Percentiles rank a stretch among this genome's conserved stretches.
phyloP scores from a whole-genome alignment of 2,113 vertebrate species.

The Vireo altiloquus region DNA sequence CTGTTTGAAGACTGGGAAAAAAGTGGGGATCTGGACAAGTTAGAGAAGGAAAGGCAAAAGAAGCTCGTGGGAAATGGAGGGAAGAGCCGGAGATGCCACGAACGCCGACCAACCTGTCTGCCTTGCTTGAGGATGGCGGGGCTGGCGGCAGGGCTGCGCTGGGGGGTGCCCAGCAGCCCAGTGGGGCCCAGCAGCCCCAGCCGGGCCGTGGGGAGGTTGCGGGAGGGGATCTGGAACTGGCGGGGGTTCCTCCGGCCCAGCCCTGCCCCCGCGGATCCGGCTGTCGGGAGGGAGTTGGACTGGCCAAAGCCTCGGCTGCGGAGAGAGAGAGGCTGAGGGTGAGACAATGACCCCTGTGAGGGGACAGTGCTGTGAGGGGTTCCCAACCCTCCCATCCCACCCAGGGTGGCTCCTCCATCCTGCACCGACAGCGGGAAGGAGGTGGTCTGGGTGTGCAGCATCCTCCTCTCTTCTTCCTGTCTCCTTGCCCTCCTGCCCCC shows the following conservation, averaged over 20 bases:
- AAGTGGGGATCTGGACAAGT: neutral
- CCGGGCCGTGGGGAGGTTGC: conserved; percentile 87
- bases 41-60: neutral
- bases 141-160: conserved; percentile 84
- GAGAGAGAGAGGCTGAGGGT: neutral
- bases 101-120: conserved; percentile 80
- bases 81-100: accelerated
- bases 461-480: accelerated
- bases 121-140: conserved; percentile 91
- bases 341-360: neutral
- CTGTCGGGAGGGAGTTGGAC: conserved; percentile 93
- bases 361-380: neutral
- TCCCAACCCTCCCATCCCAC: neutral
- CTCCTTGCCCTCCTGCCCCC: neutral
- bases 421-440: accelerated
- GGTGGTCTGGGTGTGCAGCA: neutral
- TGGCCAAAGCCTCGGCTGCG: conserved; percentile 90
- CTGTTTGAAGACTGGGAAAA: neutral
- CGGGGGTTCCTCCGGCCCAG: conserved; percentile 88
- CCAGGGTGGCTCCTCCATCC: neutral
- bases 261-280: conserved; percentile 84
- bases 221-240: conserved; percentile 94
- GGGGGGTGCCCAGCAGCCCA: conserved; percentile 84
- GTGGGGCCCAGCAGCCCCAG: conserved; percentile 86
- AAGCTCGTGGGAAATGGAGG: neutral